phyloP scores from a whole-genome alignment of 1,140 invertebrate species.

The Condylostylus longicornis region DNA sequence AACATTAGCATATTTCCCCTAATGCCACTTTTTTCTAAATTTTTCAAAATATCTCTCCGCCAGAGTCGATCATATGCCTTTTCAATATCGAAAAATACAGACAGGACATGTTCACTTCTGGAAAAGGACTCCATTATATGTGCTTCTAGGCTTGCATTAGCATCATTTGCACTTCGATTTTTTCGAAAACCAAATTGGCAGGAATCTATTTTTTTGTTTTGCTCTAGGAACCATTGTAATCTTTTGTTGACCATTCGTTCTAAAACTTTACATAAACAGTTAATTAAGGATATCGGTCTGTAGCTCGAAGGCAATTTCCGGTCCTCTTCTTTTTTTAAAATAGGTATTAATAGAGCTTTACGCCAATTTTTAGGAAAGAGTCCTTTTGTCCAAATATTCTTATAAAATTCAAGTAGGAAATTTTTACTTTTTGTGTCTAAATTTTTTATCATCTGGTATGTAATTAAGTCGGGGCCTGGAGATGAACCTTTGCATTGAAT shows the following conservation, averaged over 20 bases:
- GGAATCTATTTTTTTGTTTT: conserved; percentile 3
- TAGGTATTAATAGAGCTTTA: too few species aligned
- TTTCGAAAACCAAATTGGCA: conserved; percentile 14
- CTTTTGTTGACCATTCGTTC: too few species aligned
- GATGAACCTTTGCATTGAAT: conserved; percentile 4
- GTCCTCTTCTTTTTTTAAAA: too few species aligned
- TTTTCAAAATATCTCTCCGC: conserved; percentile 5
- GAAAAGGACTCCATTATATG: conserved; percentile 14
- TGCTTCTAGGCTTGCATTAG: background rate
- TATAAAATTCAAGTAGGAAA: conserved; percentile 8
- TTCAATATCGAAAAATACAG: conserved; percentile 17
- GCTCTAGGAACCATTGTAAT: conserved; percentile 10
- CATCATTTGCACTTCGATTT: conserved; percentile 2
- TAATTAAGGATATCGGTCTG: conserved; percentile 12
- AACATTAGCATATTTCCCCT: conserved; percentile 5
- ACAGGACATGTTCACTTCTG: conserved; percentile 11
- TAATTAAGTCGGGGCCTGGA: conserved; percentile 9
- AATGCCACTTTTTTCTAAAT: conserved; percentile 3
- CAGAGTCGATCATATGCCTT: conserved; percentile 18
- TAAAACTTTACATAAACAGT: conserved; percentile 10
- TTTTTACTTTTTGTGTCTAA: background rate
- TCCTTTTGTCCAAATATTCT: conserved; percentile 15
- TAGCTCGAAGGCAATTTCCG: too few species aligned
- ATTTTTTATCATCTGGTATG: conserved; percentile 3
- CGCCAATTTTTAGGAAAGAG: too few species aligned